Evolutionary conservation across 2,797 vertebrate species (phyloP).

Genomic region (Anas acuta): DNA sequence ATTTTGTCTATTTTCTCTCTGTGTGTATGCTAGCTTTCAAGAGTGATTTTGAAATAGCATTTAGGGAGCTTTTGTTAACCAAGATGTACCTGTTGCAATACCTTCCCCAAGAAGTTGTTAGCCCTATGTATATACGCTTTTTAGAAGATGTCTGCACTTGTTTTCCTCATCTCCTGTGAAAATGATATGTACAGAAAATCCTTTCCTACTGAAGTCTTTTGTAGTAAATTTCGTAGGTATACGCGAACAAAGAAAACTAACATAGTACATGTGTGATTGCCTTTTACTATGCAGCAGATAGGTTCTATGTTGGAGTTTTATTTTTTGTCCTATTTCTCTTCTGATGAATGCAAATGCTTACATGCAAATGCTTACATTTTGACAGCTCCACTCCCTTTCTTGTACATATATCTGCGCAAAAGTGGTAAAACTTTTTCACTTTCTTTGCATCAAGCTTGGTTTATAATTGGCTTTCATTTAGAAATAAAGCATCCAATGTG

Average conservation of each 20-base stretch:
- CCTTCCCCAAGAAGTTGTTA: background rate
- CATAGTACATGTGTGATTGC: background rate
- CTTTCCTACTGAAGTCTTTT: background rate
- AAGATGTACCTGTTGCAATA: background rate
- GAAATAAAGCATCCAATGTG: background rate
- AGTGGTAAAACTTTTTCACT: background rate
- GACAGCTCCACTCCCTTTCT: background rate
- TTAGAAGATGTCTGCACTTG: background rate
- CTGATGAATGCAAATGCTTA: background rate
- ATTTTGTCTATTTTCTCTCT: background rate
- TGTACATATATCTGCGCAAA: background rate
- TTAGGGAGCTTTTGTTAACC: background rate
- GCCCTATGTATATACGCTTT: too few species aligned
- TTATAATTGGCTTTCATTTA: background rate
- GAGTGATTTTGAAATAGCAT: background rate
- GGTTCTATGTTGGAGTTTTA: background rate
- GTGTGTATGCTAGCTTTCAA: background rate
- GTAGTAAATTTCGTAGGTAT: background rate
- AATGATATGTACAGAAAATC: background rate
- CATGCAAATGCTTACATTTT: background rate
- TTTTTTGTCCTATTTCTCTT: background rate
- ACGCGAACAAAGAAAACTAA: background rate
- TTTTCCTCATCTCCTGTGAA: background rate
- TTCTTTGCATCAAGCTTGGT: background rate
- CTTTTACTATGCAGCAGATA: background rate